Conservation (phyloP, 2,113 vertebrate genomes). For the Melanotaenia duboulayi region DNA sequence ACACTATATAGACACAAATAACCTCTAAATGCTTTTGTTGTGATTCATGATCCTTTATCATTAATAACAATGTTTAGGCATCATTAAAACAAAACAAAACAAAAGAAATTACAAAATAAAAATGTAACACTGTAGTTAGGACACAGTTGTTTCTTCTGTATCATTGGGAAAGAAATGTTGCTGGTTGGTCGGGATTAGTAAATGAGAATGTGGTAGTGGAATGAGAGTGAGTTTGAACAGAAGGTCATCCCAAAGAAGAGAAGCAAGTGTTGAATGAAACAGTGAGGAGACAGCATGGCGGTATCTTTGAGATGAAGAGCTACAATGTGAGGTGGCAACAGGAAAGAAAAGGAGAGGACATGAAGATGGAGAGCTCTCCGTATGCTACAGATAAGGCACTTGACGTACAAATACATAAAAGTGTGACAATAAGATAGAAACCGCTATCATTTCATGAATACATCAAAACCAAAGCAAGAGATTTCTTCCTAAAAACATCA, state of each 20-base stretch:
- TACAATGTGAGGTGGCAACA: slow-evolving; percentile 42
- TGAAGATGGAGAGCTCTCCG: slow-evolving; percentile 54
- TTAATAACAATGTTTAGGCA: slow-evolving; percentile 73
- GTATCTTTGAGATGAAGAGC: neutral
- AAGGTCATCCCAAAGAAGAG: slow-evolving; percentile 15
- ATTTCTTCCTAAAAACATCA: slow-evolving; percentile 7
- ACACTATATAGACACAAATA: slow-evolving; percentile 4
- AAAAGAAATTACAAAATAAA: slow-evolving; percentile 37
- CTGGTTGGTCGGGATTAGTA: slow-evolving; percentile 69
- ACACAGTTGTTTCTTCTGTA: slow-evolving; percentile 56
- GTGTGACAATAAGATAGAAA: slow-evolving; percentile 51
- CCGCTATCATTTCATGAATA: slow-evolving; percentile 18
- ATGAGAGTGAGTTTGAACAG: slow-evolving; percentile 46
- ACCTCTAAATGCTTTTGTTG: slow-evolving; percentile 25
- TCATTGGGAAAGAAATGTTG: slow-evolving; percentile 50
- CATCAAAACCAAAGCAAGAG: slow-evolving; percentile 29
- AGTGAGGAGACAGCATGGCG: slow-evolving; percentile 3
- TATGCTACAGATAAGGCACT: slow-evolving; percentile 77
- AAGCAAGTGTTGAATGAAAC: slow-evolving; percentile 12
- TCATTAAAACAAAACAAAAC: slow-evolving; percentile 70
- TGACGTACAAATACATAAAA: slow-evolving; percentile 65
- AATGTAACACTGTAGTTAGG: slow-evolving; percentile 76
- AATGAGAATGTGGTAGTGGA: slow-evolving; percentile 47
- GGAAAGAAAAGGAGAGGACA: slow-evolving; percentile 45
- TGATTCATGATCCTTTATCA: slow-evolving; percentile 73